phyloP scores from a whole-genome alignment of 2,888 invertebrate species.

The Lamproptera curius region DNA sequence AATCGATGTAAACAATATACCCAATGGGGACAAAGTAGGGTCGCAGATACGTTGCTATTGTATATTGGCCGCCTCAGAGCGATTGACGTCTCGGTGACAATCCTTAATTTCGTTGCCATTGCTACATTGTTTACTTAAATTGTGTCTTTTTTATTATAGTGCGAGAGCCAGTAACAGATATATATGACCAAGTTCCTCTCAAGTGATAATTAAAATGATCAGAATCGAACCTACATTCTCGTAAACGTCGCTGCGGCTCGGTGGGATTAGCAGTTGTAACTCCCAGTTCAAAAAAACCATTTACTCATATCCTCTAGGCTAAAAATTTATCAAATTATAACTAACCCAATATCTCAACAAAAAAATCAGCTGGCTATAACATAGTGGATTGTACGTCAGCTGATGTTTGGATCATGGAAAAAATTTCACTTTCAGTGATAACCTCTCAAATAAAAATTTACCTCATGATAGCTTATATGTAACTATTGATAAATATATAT shows the following conservation, averaged over 20 bases:
- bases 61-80: too few relatives aligned
- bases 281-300: background rate
- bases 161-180: conserved; percentile 1
- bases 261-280: background rate
- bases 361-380: background rate
- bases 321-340: background rate
- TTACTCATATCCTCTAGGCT: background rate
- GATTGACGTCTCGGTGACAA: too few relatives aligned
- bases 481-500: background rate
- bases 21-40: too few relatives aligned
- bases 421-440: conserved; percentile 1
- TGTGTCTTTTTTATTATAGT: too few relatives aligned
- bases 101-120: too few relatives aligned
- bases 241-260: background rate
- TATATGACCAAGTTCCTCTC: conserved; percentile 1
- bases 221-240: background rate
- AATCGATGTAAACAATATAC: too few relatives aligned
- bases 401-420: background rate
- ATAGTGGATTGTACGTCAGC: background rate
- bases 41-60: too few relatives aligned
- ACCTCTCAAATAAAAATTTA: conserved; percentile 1
- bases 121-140: too few relatives aligned
- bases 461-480: conserved; percentile 1
- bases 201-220: background rate
- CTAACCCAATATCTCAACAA: background rate